Base-by-base conservation (phyloP, 2,888 invertebrate genomes). In the Ophion slaviceki region DNA sequence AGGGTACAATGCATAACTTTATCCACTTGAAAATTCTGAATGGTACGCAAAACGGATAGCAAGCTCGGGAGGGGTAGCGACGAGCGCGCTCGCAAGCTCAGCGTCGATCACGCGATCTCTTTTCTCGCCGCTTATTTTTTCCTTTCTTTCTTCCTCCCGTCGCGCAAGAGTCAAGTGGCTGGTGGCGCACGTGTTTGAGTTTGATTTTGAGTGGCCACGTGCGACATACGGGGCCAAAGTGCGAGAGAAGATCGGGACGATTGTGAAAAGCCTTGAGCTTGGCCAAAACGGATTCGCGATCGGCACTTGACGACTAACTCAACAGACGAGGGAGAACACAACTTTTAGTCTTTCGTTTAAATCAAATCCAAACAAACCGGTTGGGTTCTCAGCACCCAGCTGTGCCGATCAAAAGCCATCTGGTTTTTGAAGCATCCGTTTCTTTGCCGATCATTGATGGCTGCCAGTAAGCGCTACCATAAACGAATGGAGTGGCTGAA, bases 11-110 rank as follows among this genome's bases (percentile, higher is more conserved):
- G 62, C 76, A 68, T 59, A 82, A 86, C 88, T 87, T 89, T 90
- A 92, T 91, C 91, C 86, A 86, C 88, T 89, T 86, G 74, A 89
- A 70, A 88, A 92, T 92, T 72, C 90, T 89, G 81, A 82, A 86
- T 87, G 80, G 88, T 87, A 87, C 86, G 77, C 77, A 80, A 80
- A 62, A 72, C 76, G 76, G 66, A 76, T 24, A 67, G 47, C 76
- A 17, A 5, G 17, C 53, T 67, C 61, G 40, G 24, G 74, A 24
- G 74, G 57, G 64, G 20, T 45, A 24, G 40, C 20, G 47, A 53
- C 28, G 67, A 71, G 76, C 57, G 76, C 57, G 74, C 74, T 84
- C 64, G 64, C 78, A 14, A 47, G 75, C 74, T 40, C 72, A 36
- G 5, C 64, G 61, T 66, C 83, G 75, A 86, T 83, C 83, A 83